phyloP scores from a whole-genome alignment of 2,888 invertebrate species.

The Drosophila robusta region DNA sequence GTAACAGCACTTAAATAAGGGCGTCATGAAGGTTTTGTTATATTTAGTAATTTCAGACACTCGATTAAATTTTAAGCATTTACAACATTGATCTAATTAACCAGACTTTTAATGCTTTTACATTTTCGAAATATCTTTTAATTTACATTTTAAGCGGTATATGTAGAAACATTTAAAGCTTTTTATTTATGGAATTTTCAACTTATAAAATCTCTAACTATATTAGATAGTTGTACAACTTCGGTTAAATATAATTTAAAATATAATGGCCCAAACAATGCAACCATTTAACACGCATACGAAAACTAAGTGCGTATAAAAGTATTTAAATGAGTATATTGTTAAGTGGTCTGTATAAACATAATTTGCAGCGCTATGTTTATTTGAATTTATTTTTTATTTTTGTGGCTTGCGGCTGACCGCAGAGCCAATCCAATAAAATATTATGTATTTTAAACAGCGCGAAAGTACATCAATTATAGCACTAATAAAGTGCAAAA shows the following conservation, averaged over 20 bases:
- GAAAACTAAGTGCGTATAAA: not conserved
- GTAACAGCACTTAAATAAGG: not conserved
- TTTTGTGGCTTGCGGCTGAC: conserved; percentile 16
- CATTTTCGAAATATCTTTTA: no score
- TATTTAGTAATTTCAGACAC: no score
- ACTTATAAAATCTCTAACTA: no score
- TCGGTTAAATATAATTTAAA: not conserved
- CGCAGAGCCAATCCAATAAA: conserved; percentile 17
- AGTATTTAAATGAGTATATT: conserved; percentile 6
- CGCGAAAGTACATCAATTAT: conserved; percentile 6
- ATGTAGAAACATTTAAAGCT: no score
- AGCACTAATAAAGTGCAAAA: not conserved
- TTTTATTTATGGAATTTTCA: no score
- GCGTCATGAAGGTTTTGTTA: no score
- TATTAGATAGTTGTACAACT: not conserved
- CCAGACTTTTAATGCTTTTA: no score
- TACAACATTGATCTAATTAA: no score
- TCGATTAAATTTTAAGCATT: no score
- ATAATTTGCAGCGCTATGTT: not conserved
- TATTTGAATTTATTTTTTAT: not conserved
- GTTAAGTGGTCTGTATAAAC: conserved; percentile 5
- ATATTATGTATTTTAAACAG: conserved; percentile 12
- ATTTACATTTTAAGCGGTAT: no score
- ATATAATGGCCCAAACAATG: not conserved
- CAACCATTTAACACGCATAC: conserved; percentile 1